These are phyloP conservation scores for Abrostola triplasia DNA, from an alignment of 2,888 invertebrate species.

Conservation along the genomic window DNA sequence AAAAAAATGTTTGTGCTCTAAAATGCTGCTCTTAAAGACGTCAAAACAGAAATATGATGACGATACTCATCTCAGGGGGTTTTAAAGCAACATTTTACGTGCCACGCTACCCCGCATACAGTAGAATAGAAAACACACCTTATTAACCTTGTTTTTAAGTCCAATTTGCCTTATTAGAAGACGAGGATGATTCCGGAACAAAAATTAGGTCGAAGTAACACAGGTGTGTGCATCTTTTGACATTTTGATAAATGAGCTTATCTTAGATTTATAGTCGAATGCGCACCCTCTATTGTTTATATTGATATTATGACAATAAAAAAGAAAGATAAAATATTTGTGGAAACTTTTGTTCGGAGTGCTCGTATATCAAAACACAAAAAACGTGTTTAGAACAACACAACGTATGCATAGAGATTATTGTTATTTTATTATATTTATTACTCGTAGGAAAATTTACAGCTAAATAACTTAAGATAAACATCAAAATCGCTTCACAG, in stretches of 20 bases:
- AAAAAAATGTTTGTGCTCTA: conserved; percentile 38
- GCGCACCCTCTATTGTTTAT: conserved; percentile 61
- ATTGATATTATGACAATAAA: conserved; percentile 64
- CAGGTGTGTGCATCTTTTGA: conserved; percentile 73
- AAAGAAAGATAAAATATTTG: conserved; percentile 36
- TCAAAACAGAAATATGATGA: conserved; percentile 75
- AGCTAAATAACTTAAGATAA: no score
- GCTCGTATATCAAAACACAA: not conserved
- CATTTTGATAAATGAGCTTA: conserved; percentile 70
- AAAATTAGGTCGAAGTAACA: conserved; percentile 69
- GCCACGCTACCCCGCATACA: conserved; percentile 47
- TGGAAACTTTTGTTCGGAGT: conserved; percentile 3
- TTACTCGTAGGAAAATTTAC: no score
- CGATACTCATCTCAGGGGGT: conserved; percentile 66
- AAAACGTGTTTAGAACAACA: no score
- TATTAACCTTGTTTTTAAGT: conserved; percentile 27
- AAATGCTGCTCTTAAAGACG: conserved; percentile 48
- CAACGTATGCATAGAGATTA: no score
- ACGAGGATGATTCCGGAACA: conserved; percentile 52
- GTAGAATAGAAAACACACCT: conserved; percentile 42
- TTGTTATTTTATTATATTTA: no score
- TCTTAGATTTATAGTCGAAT: conserved; percentile 62
- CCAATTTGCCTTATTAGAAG: conserved; percentile 38
- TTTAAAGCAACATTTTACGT: conserved; percentile 48
- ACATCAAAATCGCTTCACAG: no score